Evolutionary conservation across 2,797 vertebrate genomes (phyloP).

Genomic region (Rachycentron canadum): DNA sequence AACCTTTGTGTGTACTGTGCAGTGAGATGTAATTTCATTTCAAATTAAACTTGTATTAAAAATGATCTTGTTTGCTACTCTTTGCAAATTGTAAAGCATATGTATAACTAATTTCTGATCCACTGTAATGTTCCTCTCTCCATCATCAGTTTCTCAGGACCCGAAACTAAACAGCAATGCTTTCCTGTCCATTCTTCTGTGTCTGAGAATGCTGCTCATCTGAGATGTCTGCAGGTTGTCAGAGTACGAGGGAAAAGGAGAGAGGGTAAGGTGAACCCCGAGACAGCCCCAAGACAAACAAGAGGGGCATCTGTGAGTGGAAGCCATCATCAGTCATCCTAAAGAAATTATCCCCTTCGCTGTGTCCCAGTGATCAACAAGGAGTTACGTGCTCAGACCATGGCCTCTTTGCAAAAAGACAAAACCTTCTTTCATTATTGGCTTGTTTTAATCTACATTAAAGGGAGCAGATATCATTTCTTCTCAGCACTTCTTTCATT

Average conservation of each 20-base stretch:
- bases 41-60: background rate
- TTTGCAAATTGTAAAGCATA: slow-evolving; percentile 9
- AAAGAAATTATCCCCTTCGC: slow-evolving; percentile 93
- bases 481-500: slow-evolving; percentile 42
- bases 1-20: background rate
- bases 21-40: too few species aligned
- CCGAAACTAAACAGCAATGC: slow-evolving; percentile 37
- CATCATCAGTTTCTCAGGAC: slow-evolving; percentile 30
- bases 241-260: slow-evolving; percentile 79
- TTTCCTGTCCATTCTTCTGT: slow-evolving; percentile 58
- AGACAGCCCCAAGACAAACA: slow-evolving; percentile 91
- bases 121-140: background rate
- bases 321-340: slow-evolving; percentile 92
- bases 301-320: slow-evolving; percentile 92
- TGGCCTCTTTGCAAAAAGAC: slow-evolving; percentile 81
- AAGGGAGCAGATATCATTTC: slow-evolving; percentile 31
- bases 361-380: slow-evolving; percentile 85
- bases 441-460: slow-evolving; percentile 58
- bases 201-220: slow-evolving; percentile 90
- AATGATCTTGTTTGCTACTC: too few species aligned
- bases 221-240: slow-evolving; percentile 97
- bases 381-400: slow-evolving; percentile 60
- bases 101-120: background rate
- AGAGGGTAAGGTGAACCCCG: slow-evolving; percentile 85
- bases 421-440: slow-evolving; percentile 91